Evolutionary conservation across 1,140 invertebrate genomes (phyloP).

Genomic region (Acyrthosiphon pisum): DNA sequence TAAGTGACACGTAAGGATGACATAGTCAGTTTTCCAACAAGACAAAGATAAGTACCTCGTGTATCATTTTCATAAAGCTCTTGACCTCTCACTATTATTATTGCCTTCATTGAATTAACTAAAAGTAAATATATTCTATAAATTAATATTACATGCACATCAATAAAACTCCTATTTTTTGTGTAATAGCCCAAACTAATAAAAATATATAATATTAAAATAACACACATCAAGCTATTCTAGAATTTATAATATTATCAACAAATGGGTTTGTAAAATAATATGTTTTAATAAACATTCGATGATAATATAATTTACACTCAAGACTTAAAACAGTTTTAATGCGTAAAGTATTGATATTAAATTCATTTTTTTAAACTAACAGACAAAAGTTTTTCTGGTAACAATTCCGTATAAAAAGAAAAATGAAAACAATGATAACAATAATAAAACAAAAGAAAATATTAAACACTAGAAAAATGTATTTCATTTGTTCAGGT

Average conservation of each 20-base stretch:
- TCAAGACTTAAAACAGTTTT: not conserved
- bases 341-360: not conserved
- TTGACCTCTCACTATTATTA: not conserved
- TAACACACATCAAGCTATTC: not conserved
- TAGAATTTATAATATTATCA: not conserved
- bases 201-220: not conserved
- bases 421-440: not conserved
- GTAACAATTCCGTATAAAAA: not conserved
- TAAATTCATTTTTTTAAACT: not conserved
- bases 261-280: not conserved
- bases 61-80: not conserved
- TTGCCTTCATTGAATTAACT: not conserved
- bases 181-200: not conserved
- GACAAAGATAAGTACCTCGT: not conserved
- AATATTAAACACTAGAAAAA: not conserved
- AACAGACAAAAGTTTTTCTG: not conserved
- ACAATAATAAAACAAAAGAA: not conserved
- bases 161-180: not conserved
- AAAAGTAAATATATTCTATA: not conserved
- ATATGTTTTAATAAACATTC: not conserved
- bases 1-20: slow-evolving; percentile 13
- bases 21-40: not conserved
- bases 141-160: not conserved
- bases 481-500: not conserved
- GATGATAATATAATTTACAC: not conserved